Conservation (phyloP, 2,113 vertebrate species). For the Chaetura pelagica region DNA sequence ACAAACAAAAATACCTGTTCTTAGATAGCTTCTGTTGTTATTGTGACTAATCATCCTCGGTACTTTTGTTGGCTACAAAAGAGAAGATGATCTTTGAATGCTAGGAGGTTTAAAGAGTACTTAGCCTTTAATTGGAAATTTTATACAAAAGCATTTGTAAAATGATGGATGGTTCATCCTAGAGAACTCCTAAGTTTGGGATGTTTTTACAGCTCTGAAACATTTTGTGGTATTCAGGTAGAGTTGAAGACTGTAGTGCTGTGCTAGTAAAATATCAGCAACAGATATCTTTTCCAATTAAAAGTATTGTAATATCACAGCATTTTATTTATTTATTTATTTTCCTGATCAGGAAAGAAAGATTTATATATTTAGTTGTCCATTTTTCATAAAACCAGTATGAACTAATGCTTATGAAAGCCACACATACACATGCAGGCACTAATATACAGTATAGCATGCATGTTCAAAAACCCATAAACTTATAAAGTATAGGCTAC, state of each 20-base stretch:
- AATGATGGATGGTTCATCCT: not conserved
- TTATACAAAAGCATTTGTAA: not conserved
- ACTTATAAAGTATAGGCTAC: not conserved
- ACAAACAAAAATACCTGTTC: not conserved
- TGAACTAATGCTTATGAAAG: not conserved
- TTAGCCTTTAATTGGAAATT: not conserved
- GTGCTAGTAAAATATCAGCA: not conserved
- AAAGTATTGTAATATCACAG: not conserved
- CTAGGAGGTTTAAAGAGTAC: not conserved
- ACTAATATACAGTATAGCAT: not conserved
- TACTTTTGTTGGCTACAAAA: not conserved
- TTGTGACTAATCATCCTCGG: not conserved
- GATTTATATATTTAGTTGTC: not conserved
- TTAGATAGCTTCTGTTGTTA: not conserved
- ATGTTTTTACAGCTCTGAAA: not conserved
- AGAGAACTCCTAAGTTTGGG: not conserved
- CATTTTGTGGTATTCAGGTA: not conserved
- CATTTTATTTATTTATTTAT: not conserved
- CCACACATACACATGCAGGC: accelerated
- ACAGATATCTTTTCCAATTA: not conserved
- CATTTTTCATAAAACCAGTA: not conserved
- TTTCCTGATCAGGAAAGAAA: not conserved
- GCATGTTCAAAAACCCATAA: not conserved
- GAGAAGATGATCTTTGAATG: not conserved
- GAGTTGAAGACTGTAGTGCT: not conserved